Evolutionary conservation across 2,797 vertebrate species (phyloP).

Genomic region (Nothura maculosa): DNA sequence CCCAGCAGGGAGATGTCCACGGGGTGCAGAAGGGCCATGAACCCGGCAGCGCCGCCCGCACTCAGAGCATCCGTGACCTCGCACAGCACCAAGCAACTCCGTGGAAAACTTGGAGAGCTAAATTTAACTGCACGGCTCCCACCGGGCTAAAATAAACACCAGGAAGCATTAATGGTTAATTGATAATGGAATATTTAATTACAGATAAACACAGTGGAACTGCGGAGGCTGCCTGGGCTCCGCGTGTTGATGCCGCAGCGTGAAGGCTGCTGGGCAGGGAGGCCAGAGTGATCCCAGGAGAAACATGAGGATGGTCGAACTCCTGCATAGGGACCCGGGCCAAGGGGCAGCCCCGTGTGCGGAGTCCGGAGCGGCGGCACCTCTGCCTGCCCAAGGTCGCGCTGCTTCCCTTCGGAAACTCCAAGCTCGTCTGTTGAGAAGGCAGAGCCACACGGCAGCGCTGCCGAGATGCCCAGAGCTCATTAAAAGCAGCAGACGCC

Average conservation of each 20-base stretch:
- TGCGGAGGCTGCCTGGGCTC: neutral
- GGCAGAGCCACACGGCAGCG: neutral
- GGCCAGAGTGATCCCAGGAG: neutral
- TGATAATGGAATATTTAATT: slow-evolving; percentile 54
- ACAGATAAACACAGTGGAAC: slow-evolving; percentile 6
- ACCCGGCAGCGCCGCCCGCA: fast-evolving
- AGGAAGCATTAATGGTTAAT: slow-evolving; percentile 29
- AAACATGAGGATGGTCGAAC: neutral
- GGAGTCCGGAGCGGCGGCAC: fast-evolving
- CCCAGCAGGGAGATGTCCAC: neutral
- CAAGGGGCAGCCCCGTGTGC: too few species aligned
- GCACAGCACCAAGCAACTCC: fast-evolving
- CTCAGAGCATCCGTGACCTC: neutral
- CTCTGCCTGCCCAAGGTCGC: neutral
- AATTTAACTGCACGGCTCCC: neutral
- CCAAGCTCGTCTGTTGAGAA: neutral
- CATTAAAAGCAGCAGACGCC: neutral
- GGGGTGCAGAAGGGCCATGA: neutral
- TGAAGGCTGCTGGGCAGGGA: neutral
- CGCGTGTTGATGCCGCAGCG: neutral
- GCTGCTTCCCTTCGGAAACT: neutral
- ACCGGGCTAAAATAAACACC: neutral
- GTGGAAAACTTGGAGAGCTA: neutral
- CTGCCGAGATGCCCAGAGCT: neutral
- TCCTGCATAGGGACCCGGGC: neutral